Percentiles rank a stretch among this genome's conserved stretches.
Conservation (phyloP, 2,113 vertebrate genomes). For the Elgaria multicarinata region DNA sequence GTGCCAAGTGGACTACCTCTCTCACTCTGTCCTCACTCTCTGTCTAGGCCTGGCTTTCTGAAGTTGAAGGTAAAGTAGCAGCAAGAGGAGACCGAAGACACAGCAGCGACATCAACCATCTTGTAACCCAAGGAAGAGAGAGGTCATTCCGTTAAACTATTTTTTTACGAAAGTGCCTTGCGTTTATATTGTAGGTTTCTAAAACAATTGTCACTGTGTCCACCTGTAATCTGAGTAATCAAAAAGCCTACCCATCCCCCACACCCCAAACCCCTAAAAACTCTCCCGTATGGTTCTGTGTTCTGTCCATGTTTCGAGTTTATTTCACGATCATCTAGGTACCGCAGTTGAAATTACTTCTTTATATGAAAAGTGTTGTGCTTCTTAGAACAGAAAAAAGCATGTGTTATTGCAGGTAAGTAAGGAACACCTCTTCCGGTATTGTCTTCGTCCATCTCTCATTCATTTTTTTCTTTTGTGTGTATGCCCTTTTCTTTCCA, state of each 20-base stretch:
- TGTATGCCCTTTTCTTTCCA: not conserved
- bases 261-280: not conserved
- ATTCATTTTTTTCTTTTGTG: not conserved
- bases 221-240: not conserved
- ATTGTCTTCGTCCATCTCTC: not conserved
- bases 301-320: not conserved
- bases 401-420: not conserved
- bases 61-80: constrained; percentile 95
- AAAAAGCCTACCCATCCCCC: not conserved
- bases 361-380: not conserved
- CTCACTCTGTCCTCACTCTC: constrained; percentile 38
- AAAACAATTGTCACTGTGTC: not conserved
- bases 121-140: constrained; percentile 95
- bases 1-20: not conserved
- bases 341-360: not conserved
- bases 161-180: not conserved
- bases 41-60: constrained; percentile 91
- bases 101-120: constrained; percentile 96
- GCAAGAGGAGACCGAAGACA: constrained; percentile 90
- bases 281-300: not conserved
- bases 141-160: constrained; percentile 82
- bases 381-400: not conserved
- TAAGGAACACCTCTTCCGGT: not conserved
- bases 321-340: not conserved
- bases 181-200: not conserved